Evolutionary conservation across 2,888 invertebrate genomes (phyloP), one percentile per base, ranked within the genome.

Genomic region (Agriopis aurantiaria): DNA sequence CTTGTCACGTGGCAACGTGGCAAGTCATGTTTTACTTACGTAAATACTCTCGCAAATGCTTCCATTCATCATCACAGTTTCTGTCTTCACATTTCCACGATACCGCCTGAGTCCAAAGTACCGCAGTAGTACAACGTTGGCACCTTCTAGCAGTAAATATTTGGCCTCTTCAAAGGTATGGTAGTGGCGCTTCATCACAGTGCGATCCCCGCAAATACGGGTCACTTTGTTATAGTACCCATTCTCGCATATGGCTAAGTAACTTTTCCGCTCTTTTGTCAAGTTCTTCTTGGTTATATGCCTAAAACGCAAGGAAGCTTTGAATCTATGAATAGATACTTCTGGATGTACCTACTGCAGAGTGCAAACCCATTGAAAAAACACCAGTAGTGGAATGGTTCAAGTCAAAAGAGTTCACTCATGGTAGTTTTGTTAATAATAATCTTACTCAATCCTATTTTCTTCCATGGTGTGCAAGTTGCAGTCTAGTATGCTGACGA

Each of bases 401-500:
- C 33, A 33, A 33, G 33, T 33, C 1, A 33, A 33, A 33, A 33
- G 1, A 23, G 2, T 23, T 23, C 2, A 23, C 17, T 23, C 17
- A 2, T 23, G 17, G 17, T 23, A 23, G 17, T 23, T 23, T 23
- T 23, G 33, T 33, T 33, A 55, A 51, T 51, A n/a, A 23, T 46
- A 51, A 67, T 69, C 88, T 90, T 83, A 95, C 95, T 95, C 95
- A 48, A 89, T 92, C 87, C 96, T 93, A 79, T 95, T 95, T 85
- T 96, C 96, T 91, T 96, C 96, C 85, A 96, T 91, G 12, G 96
- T 96, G 75, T 96, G 96, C 65, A 96, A 89, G 79, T 95, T 95
- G 72, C 91, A 88, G 76, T 96, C 95, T 70, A 95, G 86, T 85
- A 96, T 96, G 76, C 95, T 93, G 61, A 96, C 95, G 68, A 96